Percentiles rank a stretch among this genome's conserved stretches.
These are phyloP conservation scores for Globia sparganii DNA, from an alignment of 2,888 invertebrate species.

Conservation along the genomic window DNA sequence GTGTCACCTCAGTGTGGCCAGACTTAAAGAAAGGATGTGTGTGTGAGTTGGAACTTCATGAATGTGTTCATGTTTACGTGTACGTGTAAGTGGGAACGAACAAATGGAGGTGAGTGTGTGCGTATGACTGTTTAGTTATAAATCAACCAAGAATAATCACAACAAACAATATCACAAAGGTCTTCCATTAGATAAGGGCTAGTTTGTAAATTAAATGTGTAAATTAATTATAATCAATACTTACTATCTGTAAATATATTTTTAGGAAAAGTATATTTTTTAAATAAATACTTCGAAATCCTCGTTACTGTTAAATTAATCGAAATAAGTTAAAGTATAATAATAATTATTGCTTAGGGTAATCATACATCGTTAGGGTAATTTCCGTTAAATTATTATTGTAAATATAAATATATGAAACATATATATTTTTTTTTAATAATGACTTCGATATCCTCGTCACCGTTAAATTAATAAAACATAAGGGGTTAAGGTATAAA, in stretches of 20 bases:
- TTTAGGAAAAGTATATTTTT: background rate
- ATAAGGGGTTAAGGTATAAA: background rate
- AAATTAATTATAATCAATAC: background rate
- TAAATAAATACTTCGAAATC: slow-evolving; percentile 8
- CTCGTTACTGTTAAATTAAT: slow-evolving; percentile 8
- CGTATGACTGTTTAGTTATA: slow-evolving; percentile 69
- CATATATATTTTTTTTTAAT: slow-evolving; percentile 1
- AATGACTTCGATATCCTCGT: slow-evolving; percentile 8
- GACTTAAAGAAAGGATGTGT: background rate
- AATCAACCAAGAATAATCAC: slow-evolving; percentile 89
- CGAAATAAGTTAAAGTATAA: background rate
- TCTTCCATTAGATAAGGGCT: slow-evolving; percentile 84
- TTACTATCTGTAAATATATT: slow-evolving; percentile 5
- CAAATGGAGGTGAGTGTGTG: slow-evolving; percentile 6
- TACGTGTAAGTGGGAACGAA: slow-evolving; percentile 45
- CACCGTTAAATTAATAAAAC: background rate
- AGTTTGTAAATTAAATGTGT: slow-evolving; percentile 43
- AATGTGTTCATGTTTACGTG: no score
- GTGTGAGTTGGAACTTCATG: background rate
- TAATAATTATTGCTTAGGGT: background rate
- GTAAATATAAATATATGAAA: slow-evolving; percentile 1
- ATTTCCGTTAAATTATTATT: slow-evolving; percentile 8
- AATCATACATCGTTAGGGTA: slow-evolving; percentile 10
- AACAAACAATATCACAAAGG: slow-evolving; percentile 89
- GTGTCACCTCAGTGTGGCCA: background rate